Evolutionary conservation across 1,140 invertebrate species (phyloP).

Genomic region (Schlechtendalia chinensis): DNA sequence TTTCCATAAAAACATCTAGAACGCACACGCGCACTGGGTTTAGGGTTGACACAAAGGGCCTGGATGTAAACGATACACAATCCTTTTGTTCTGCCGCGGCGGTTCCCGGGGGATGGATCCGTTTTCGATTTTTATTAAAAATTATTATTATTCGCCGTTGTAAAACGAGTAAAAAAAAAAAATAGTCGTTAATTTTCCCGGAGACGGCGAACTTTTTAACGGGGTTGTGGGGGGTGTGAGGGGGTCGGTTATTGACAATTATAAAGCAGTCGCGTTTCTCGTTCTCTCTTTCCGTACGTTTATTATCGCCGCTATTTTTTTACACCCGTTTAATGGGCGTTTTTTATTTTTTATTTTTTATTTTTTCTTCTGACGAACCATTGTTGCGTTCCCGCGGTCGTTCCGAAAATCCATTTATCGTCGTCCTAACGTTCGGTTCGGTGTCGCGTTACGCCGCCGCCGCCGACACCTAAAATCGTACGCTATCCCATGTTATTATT

Average conservation of each 20-base stretch:
- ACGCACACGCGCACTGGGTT: not conserved
- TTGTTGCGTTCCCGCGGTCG: conserved; percentile 37
- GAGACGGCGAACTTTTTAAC: conserved; percentile 15
- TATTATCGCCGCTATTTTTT: not conserved
- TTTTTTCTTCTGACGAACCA: conserved; percentile 48
- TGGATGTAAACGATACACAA: conserved; percentile 47
- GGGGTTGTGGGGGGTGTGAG: not conserved
- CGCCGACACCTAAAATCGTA: not conserved
- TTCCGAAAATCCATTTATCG: conserved; percentile 37
- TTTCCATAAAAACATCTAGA: conserved; percentile 47
- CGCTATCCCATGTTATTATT: too few species aligned
- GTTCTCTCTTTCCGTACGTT: not conserved
- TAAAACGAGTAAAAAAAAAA: not conserved
- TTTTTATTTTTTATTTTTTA: too few species aligned
- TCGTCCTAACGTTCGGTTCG: conserved; percentile 17
- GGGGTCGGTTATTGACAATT: conserved; percentile 23
- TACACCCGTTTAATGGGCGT: conserved; percentile 30
- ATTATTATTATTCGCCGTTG: conserved; percentile 35
- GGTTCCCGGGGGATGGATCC: conserved; percentile 27
- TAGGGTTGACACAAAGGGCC: conserved; percentile 38
- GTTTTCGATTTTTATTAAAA: conserved; percentile 37
- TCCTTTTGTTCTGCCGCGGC: conserved; percentile 35
- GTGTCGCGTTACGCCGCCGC: not conserved
- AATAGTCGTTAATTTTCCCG: conserved; percentile 46
- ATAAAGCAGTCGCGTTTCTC: not conserved